Evolutionary conservation across 2,888 invertebrate species (phyloP).

Genomic region (Eurois occulta): DNA sequence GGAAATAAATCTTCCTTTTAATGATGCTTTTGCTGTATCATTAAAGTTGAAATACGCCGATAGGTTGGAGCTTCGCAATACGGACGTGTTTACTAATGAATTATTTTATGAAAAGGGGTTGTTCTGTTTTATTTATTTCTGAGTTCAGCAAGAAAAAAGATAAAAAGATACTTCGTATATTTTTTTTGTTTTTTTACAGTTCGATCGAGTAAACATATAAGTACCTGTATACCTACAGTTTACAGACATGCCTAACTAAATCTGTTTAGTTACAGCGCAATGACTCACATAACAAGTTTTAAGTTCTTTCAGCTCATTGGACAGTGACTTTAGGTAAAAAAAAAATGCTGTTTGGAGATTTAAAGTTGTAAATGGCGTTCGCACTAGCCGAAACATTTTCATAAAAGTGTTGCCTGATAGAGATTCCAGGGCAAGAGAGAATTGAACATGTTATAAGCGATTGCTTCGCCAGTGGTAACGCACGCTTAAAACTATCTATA

Average conservation of each 20-base stretch:
- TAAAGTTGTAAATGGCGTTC: background rate
- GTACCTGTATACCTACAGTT: background rate
- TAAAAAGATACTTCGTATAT: background rate
- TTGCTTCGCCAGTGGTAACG: too few relatives aligned
- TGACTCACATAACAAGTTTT: constrained; percentile 26
- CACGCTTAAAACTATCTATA: too few relatives aligned
- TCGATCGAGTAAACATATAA: background rate
- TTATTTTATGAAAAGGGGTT: constrained; percentile 43
- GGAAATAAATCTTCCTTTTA: constrained; percentile 57
- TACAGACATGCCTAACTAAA: constrained; percentile 14
- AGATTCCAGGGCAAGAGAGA: too few relatives aligned
- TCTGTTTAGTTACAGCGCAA: constrained; percentile 36
- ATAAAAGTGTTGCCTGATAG: background rate
- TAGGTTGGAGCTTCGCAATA: constrained; percentile 49
- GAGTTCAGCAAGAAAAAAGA: background rate
- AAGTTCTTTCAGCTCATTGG: constrained; percentile 38
- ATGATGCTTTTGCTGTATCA: constrained; percentile 56
- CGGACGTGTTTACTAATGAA: constrained; percentile 46
- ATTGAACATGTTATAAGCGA: background rate
- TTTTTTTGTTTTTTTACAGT: background rate
- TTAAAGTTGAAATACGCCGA: constrained; percentile 56
- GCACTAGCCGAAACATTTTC: background rate
- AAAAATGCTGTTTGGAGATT: background rate
- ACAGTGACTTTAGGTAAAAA: background rate
- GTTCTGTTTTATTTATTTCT: constrained; percentile 14